A percentile compares a stretch with the other conserved stretches of the same genome.
Evolutionary conservation across 2,113 vertebrate species (phyloP).

Genomic region (Numida meleagris): DNA sequence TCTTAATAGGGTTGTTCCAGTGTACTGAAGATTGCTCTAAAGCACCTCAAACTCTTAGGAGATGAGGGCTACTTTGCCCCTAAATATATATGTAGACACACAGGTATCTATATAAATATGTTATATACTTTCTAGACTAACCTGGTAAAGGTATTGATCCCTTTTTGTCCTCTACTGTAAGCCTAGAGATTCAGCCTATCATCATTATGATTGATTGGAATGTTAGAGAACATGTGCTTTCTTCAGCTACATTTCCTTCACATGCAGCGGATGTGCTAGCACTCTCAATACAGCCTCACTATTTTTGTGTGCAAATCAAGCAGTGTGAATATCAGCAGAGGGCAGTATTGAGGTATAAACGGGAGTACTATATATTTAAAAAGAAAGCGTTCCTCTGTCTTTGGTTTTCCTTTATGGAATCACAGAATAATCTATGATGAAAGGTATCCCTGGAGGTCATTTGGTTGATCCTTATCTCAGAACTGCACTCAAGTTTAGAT

Average conservation of each 20-base stretch:
- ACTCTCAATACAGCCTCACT: rapidly evolving
- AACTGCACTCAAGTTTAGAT: not conserved
- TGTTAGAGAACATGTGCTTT: not conserved
- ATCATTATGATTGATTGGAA: not conserved
- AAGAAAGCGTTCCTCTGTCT: rapidly evolving
- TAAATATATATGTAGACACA: no score
- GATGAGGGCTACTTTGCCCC: not conserved
- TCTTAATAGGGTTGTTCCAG: not conserved
- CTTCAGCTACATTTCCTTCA: not conserved
- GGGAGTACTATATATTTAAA: rapidly evolving
- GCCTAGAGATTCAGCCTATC: not conserved
- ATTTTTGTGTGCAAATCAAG: not conserved
- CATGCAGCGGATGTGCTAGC: not conserved
- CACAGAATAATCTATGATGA: not conserved
- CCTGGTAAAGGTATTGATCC: not conserved
- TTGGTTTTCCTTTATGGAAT: not conserved
- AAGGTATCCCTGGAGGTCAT: not conserved
- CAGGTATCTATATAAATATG: no score
- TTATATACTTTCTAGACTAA: not conserved
- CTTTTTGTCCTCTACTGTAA: not conserved
- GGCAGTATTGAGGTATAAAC: slow-evolving; percentile 46
- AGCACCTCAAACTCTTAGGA: not conserved
- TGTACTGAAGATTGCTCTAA: not conserved
- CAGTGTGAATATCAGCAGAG: slow-evolving; percentile 41
- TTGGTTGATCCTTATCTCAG: not conserved